Percentiles rank a stretch among this genome's conserved stretches.
Conservation (phyloP, 2,888 invertebrate species). For the Acrobasis suavella region DNA sequence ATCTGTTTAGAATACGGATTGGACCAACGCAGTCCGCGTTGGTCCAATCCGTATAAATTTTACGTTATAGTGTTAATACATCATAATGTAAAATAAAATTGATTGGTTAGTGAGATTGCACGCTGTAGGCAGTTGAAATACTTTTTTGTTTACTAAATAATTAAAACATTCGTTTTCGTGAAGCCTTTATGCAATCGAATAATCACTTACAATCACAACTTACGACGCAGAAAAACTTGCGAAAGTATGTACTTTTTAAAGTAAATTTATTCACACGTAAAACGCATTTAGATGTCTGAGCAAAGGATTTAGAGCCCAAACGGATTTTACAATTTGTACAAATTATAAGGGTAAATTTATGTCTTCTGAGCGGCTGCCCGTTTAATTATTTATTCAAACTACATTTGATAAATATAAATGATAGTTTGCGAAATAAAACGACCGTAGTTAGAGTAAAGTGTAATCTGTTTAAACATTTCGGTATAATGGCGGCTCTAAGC, state of each 20-base stretch:
- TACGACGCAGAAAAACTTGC: not conserved
- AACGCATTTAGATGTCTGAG: conserved; percentile 25
- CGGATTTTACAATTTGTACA: conserved; percentile 22
- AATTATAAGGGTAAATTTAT: conserved; percentile 25
- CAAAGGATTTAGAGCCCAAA: conserved; percentile 24
- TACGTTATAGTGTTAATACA: no score
- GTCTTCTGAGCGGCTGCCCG: conserved; percentile 5
- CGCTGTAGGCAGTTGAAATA: no score
- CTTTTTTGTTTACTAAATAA: no score
- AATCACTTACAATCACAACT: not conserved
- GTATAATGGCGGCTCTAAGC: not conserved
- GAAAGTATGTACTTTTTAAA: conserved; percentile 5
- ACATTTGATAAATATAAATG: conserved; percentile 15
- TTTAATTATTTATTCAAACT: conserved; percentile 16
- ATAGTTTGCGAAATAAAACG: conserved; percentile 8
- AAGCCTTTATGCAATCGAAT: no score
- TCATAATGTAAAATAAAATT: no score
- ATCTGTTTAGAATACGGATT: no score
- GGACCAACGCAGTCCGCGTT: no score
- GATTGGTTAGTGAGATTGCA: no score
- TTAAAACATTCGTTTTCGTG: no score
- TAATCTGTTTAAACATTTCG: conserved; percentile 2
- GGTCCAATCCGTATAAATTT: no score
- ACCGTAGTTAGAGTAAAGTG: not conserved
- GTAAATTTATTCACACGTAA: conserved; percentile 22